phyloP scores from a whole-genome alignment of 2,797 vertebrate genomes.

The Phataginus tetradactyla region DNA sequence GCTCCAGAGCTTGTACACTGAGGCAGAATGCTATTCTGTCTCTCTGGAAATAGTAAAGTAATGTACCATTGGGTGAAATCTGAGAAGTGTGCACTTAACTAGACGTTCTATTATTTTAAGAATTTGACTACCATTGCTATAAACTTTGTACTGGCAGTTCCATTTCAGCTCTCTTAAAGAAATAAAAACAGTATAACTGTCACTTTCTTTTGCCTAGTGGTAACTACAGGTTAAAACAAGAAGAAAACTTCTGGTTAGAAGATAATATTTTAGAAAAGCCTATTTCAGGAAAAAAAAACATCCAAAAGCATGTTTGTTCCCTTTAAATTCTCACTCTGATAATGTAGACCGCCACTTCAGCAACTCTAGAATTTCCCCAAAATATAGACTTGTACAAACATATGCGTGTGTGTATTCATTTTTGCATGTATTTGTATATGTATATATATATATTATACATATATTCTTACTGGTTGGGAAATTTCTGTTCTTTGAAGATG shows the following conservation, averaged over 20 bases:
- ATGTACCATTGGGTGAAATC: not conserved
- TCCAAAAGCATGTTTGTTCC: not conserved
- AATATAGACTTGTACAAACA: not conserved
- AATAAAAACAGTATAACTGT: not conserved
- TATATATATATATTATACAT: not conserved
- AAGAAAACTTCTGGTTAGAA: not conserved
- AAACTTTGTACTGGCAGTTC: not conserved
- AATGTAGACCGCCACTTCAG: not conserved
- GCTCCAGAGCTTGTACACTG: accelerated
- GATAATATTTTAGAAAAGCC: not conserved
- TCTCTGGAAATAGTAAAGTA: not conserved
- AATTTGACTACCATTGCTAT: not conserved
- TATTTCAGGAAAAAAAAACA: not conserved
- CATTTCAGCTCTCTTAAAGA: not conserved
- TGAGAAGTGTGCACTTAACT: too few species aligned
- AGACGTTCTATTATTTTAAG: not conserved
- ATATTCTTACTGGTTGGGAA: not conserved
- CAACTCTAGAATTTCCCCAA: not conserved
- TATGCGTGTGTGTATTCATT: not conserved
- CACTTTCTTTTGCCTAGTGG: not conserved
- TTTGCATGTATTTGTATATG: not conserved
- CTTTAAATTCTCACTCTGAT: not conserved
- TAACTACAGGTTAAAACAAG: not conserved
- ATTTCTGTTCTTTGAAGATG: not conserved
- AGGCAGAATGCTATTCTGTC: not conserved